These are phyloP conservation scores for Dastarcus helophoroides DNA, from an alignment of 2,888 invertebrate genomes.

Conservation along the genomic window DNA sequence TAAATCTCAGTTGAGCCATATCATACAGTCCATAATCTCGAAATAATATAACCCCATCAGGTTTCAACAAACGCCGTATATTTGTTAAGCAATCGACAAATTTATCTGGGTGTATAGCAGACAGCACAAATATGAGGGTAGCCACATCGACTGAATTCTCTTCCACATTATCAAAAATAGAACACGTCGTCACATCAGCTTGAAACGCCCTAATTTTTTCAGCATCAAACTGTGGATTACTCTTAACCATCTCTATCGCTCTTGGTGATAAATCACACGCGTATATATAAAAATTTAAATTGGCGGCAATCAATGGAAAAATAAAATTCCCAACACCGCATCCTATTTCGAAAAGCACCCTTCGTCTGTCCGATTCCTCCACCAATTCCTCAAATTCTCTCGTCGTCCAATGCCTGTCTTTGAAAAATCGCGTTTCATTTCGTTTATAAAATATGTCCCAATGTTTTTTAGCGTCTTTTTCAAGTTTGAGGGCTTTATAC, in stretches of 20 bases:
- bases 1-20: conserved; percentile 91
- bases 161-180: conserved; percentile 46
- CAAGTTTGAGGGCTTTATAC: conserved; percentile 65
- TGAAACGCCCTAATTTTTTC: conserved; percentile 65
- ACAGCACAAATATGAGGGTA: conserved; percentile 89
- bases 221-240: conserved; percentile 50
- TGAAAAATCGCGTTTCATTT: conserved; percentile 87
- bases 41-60: conserved; percentile 74
- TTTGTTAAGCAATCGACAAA: conserved; percentile 54
- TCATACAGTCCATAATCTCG: conserved; percentile 93
- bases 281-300: conserved; percentile 59
- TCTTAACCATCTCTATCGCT: conserved; percentile 77
- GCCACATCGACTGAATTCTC: conserved; percentile 58
- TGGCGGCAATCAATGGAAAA: conserved; percentile 78
- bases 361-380: conserved; percentile 9
- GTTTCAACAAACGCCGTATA: conserved; percentile 51
- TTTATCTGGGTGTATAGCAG: conserved; percentile 83
- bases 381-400: conserved; percentile 62
- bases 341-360: conserved; percentile 67
- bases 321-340: conserved; percentile 97
- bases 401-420: conserved; percentile 93
- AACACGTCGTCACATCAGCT: conserved; percentile 67
- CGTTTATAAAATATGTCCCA: conserved; percentile 97
- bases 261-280: conserved; percentile 90
- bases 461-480: conserved; percentile 72